phyloP scores from a whole-genome alignment of 2,113 vertebrate genomes.

The Capreolus pygargus region DNA sequence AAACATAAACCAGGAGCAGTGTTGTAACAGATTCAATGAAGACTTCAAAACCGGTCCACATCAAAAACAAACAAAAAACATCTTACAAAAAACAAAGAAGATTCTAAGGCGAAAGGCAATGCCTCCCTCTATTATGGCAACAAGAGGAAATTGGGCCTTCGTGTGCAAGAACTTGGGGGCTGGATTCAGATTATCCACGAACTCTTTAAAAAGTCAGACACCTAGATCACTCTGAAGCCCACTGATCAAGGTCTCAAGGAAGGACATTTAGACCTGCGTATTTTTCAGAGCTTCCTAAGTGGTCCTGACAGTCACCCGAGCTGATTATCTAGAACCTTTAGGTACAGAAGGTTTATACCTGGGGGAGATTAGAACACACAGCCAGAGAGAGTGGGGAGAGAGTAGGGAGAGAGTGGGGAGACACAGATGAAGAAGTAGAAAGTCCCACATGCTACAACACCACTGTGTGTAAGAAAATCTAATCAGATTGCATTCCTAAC shows the following conservation, averaged over 20 bases:
- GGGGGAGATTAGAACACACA: not conserved
- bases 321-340: not conserved
- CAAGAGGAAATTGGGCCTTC: not conserved
- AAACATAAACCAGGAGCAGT: not conserved
- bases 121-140: not conserved
- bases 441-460: not conserved
- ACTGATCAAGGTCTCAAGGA: not conserved
- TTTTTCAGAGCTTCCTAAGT: not conserved
- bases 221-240: not conserved
- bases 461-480: accelerated
- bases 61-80: not conserved
- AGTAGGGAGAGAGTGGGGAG: not conserved
- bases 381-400: not conserved
- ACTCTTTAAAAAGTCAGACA: not conserved
- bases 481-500: not conserved
- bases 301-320: not conserved
- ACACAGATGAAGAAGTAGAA: not conserved
- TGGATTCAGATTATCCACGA: not conserved
- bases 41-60: not conserved
- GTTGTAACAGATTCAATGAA: not conserved
- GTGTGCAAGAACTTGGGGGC: not conserved
- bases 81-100: not conserved
- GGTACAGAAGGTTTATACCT: not conserved
- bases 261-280: not conserved
- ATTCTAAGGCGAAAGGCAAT: not conserved